phyloP scores from a whole-genome alignment of 2,797 vertebrate genomes.

The Myripristis murdjan region DNA sequence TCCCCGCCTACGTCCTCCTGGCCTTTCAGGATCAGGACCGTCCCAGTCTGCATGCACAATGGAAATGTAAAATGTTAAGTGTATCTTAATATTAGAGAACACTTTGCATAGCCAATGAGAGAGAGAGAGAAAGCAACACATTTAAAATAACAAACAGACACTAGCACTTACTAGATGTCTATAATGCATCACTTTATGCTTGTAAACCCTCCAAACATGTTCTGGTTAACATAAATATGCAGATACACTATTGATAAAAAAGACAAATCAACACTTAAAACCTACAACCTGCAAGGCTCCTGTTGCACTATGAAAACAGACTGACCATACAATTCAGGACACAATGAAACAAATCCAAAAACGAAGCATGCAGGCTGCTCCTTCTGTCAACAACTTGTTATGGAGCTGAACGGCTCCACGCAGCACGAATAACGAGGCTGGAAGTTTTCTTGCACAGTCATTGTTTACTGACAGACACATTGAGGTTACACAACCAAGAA shows the following conservation, averaged over 20 bases:
- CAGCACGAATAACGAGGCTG: not conserved
- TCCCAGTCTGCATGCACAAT: conserved; percentile 77
- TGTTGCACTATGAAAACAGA: not conserved
- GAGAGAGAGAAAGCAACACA: not conserved
- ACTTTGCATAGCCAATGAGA: conserved; percentile 3
- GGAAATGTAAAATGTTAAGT: not conserved
- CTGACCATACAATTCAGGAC: not conserved
- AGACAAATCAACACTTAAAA: not conserved
- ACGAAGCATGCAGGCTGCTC: not conserved
- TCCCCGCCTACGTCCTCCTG: conserved; percentile 84
- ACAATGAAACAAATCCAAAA: not conserved
- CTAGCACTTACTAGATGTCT: too few relatives aligned
- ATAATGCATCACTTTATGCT: too few relatives aligned
- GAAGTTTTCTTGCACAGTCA: conserved; percentile 60
- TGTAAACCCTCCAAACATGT: too few relatives aligned
- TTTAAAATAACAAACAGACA: not conserved
- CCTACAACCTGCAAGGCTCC: not conserved
- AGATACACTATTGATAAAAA: not conserved
- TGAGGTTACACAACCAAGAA: conserved; percentile 52
- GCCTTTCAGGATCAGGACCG: conserved; percentile 84
- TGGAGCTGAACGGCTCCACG: not conserved
- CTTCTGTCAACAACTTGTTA: not conserved
- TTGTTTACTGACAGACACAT: conserved; percentile 44
- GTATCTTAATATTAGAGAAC: not conserved
- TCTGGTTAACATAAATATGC: not conserved